Base-by-base conservation (phyloP, 1,140 invertebrate species). In the Portunus trituberculatus region DNA sequence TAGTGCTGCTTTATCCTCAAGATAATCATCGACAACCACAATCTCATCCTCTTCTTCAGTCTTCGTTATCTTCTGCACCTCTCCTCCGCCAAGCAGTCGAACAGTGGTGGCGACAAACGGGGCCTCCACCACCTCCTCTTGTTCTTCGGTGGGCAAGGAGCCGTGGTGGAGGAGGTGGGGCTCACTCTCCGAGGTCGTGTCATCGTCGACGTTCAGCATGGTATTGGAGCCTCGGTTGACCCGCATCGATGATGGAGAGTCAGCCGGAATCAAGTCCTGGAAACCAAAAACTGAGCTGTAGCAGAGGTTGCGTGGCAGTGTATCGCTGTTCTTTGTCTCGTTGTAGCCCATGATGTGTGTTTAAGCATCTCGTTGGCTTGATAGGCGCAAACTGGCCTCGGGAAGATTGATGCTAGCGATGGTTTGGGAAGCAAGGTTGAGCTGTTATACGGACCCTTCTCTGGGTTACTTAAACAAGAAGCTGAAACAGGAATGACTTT, bases 21-120 rank as follows among this genome's bases (percentile, higher is more conserved):
- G 28, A 0, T 94, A 88, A 29, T 94, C 93, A 14, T 94, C 93
- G 25, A 94, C 93, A 29, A 91, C 83, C 0, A 90, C 89, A 94
- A 67, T 52, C n/a, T 88, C 89, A 25, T 82, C 39, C n/a, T 94
- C 93, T 2, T 14, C 32, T 10, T 91, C 67, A 12, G 59, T 89
- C 25, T 48, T 94, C 2, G 76, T 67, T 12, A 94, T 94, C 89
- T 91, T 94, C 76, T 93, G 92, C 25, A 93, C 84, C 48, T 94
- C 88, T 0, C 86, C 93, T 4, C 67, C 87, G 20, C 88, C 87
- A 4, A 94, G 39, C 28, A 84, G 20, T 0, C n/a, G 67, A 31
- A 46, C 25, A 7, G 48, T 0, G 45, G 10, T 76, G 20, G 20
- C 28, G 31, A 32, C 52, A 25, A 29, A 7, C 2, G 32, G 59